These are phyloP conservation scores for Zingel zingel DNA, from an alignment of 2,113 vertebrate genomes.

Conservation along the genomic window DNA sequence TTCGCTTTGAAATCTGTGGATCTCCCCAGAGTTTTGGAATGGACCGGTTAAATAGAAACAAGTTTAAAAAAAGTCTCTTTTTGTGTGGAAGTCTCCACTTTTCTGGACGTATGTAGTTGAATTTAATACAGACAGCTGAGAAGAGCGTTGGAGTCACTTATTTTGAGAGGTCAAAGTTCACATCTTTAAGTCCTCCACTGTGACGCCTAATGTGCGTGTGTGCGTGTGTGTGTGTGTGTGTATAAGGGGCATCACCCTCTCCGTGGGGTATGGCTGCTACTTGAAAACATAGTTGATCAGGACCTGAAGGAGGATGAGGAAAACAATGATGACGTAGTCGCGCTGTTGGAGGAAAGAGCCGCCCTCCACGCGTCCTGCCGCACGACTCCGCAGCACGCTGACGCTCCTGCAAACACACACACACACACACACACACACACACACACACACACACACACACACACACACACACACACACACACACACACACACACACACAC, in stretches of 20 bases:
- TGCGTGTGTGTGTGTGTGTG: background rate
- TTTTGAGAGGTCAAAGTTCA: conserved; percentile 30
- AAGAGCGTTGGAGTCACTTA: conserved; percentile 15
- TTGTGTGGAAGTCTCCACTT: conserved; percentile 8
- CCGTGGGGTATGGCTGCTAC: conserved; percentile 77
- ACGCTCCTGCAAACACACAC: conserved; percentile 88
- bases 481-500: conserved; percentile 40
- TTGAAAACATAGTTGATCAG: conserved; percentile 95
- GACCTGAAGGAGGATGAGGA: conserved; percentile 94
- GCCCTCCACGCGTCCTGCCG: conserved; percentile 84
- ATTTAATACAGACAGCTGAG: conserved; percentile 36
- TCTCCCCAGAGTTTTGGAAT: conserved; percentile 51
- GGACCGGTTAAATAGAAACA: conserved; percentile 55
- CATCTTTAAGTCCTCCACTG: background rate
- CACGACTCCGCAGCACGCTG: conserved; percentile 88
- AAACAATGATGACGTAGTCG: conserved; percentile 92
- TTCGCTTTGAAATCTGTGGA: conserved; percentile 60
- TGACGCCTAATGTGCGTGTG: background rate
- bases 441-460: no score
- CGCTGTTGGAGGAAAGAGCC: conserved; percentile 93
- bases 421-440: no score
- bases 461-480: no score
- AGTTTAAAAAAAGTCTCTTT: conserved; percentile 37
- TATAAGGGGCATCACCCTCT: conserved; percentile 1
- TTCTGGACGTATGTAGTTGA: conserved; percentile 17